phyloP scores from a whole-genome alignment of 1,140 invertebrate genomes.

The Drosophila equinoxialis region DNA sequence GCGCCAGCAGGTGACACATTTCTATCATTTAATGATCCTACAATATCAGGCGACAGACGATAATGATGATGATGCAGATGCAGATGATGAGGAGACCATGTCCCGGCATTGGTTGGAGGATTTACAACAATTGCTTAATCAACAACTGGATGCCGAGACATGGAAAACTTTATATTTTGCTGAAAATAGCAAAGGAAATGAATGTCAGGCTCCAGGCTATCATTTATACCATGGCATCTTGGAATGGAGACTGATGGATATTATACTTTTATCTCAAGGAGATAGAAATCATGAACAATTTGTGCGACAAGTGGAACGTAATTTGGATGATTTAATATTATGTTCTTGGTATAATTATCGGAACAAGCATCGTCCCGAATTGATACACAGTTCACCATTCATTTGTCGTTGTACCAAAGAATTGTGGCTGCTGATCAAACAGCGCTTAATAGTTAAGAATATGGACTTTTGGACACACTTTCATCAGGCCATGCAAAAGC shows the following conservation, averaged over 20 bases:
- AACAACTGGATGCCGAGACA: conserved; percentile 45
- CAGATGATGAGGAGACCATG: neutral
- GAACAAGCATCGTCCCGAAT: conserved; percentile 56
- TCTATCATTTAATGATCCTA: conserved; percentile 63
- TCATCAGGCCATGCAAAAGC: conserved; percentile 61
- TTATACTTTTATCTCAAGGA: conserved; percentile 40
- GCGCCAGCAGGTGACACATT: conserved; percentile 65
- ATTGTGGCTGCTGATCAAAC: conserved; percentile 62
- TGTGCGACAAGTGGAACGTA: conserved; percentile 49
- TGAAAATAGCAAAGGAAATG: conserved; percentile 73
- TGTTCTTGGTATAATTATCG: conserved; percentile 57
- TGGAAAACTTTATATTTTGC: conserved; percentile 74
- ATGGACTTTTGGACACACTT: conserved; percentile 64
- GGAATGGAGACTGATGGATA: conserved; percentile 76
- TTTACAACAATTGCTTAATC: conserved; percentile 49
- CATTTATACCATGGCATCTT: conserved; percentile 76
- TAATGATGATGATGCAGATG: too few species aligned
- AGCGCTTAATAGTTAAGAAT: conserved; percentile 24
- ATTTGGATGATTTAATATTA: conserved; percentile 60
- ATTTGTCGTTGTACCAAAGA: conserved; percentile 77
- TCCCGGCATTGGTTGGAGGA: neutral
- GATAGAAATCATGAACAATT: conserved; percentile 8
- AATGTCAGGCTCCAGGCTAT: conserved; percentile 71
- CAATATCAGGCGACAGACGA: conserved; percentile 18
- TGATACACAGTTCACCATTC: conserved; percentile 67